Conservation (phyloP, 92 coral and sea anemone species). For the Porites divaricata region DNA sequence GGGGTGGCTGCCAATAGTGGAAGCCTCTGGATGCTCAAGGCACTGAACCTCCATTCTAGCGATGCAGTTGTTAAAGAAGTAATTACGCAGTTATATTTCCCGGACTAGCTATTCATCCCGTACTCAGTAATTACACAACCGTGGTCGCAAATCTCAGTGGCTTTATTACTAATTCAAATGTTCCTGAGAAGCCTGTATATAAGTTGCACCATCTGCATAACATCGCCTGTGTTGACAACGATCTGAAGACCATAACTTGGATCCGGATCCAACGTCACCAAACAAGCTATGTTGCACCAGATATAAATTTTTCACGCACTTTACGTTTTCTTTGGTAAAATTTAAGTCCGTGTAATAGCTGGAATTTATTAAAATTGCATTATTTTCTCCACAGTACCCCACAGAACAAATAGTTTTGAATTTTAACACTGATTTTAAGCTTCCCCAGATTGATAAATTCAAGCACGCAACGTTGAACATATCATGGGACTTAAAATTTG, state of each 20-base stretch:
- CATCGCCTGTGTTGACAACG: not conserved
- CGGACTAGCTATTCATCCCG: too few species aligned
- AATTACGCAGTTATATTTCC: too few species aligned
- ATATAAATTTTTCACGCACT: not conserved
- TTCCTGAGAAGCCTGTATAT: not conserved
- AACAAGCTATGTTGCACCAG: not conserved
- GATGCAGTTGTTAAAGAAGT: too few species aligned
- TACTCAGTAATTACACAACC: not conserved
- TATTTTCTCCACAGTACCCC: not conserved
- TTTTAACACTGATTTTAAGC: not conserved
- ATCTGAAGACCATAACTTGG: not conserved
- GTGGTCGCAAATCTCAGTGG: not conserved
- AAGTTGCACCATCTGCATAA: not conserved
- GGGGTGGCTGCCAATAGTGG: too few species aligned
- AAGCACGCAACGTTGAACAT: not conserved
- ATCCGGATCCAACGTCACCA: not conserved
- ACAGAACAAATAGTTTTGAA: not conserved
- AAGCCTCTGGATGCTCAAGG: too few species aligned
- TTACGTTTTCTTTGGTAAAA: not conserved
- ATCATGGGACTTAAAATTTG: too few species aligned
- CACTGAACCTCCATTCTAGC: too few species aligned
- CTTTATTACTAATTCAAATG: slow-evolving; percentile 2
- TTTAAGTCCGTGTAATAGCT: not conserved
- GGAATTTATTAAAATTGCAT: not conserved
- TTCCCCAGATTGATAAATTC: not conserved